Base-by-base conservation (phyloP, 2,797 vertebrate species). In the Galaxias olidus region DNA sequence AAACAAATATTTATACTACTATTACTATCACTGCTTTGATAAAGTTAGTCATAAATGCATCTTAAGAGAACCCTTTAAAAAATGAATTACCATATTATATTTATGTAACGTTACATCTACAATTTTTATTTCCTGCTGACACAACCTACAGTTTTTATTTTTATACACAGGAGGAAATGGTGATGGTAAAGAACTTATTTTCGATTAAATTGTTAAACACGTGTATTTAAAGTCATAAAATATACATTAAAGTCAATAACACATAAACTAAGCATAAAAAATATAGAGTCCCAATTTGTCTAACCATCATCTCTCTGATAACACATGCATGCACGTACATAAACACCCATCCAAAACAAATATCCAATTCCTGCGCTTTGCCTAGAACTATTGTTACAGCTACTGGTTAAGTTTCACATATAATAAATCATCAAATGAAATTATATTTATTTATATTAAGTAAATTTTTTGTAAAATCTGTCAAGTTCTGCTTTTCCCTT, bases 61-160 rank as follows among this genome's bases (percentile, higher is more conserved):
- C 83, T 76, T 79, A 84, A 81, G 75, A 89, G 78, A 88, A 84
- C 88, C 89, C 87, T 90, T 90, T 90, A 89, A 89, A 84, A 83
- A 85, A 84, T 48, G 45, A 48, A 48, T 40, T 42, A 42, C 47
- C 30, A 86, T 83, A 71, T 71, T 88, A 74, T 91, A 89, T 88
- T 80, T 80, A 84, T 86, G 85, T 82, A 78, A 81, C 62, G 66
- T 75, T 78, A 80, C 84, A 85, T 84, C 82, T 77, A 80, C 76
- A 62, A 74, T 78, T 78, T 87, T 84, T 81, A 81, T 84, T 76
- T 80, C 77, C 78, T 63, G 76, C 45, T 75, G 76, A 50, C 71
- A 65, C 71, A 70, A 74, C 63, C 61, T 77, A 77, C 84, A 73
- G 68, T 79, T 75, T 80, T 84, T 55, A 74, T 76, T 45, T 19